These are phyloP conservation scores for Cydia strobilella DNA, from an alignment of 1,140 invertebrate genomes.

Conservation along the genomic window DNA sequence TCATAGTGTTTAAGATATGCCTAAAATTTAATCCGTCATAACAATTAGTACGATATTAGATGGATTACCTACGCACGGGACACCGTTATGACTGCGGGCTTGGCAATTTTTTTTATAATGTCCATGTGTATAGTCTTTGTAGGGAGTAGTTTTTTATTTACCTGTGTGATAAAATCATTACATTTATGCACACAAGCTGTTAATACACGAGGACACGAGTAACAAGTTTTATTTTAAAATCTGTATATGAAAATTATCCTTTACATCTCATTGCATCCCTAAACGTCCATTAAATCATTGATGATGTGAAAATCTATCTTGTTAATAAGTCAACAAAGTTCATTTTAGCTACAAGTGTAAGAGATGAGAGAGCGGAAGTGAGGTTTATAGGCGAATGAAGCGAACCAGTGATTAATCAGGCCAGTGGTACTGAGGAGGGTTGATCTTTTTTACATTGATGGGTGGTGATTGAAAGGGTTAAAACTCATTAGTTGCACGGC, in stretches of 20 bases:
- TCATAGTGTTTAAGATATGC: too few species aligned
- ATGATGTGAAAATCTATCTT: background rate
- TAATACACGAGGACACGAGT: background rate
- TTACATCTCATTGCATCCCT: background rate
- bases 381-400: constrained; percentile 12
- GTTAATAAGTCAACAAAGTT: background rate
- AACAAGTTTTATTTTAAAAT: background rate
- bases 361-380: background rate
- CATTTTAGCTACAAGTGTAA: background rate
- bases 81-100: too few species aligned
- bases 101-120: too few species aligned
- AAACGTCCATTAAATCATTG: background rate
- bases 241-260: background rate
- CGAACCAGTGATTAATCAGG: constrained; percentile 63
- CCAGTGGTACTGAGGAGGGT: constrained; percentile 55
- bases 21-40: too few species aligned
- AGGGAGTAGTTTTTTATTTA: too few species aligned
- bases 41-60: too few species aligned
- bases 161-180: too few species aligned
- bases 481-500: constrained; percentile 58
- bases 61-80: too few species aligned
- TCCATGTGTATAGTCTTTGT: too few species aligned
- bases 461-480: constrained; percentile 60
- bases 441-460: constrained; percentile 62
- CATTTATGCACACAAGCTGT: too few species aligned